Conservation (phyloP, 2,113 vertebrate species). For the Dolichallabes microphthalmus region DNA sequence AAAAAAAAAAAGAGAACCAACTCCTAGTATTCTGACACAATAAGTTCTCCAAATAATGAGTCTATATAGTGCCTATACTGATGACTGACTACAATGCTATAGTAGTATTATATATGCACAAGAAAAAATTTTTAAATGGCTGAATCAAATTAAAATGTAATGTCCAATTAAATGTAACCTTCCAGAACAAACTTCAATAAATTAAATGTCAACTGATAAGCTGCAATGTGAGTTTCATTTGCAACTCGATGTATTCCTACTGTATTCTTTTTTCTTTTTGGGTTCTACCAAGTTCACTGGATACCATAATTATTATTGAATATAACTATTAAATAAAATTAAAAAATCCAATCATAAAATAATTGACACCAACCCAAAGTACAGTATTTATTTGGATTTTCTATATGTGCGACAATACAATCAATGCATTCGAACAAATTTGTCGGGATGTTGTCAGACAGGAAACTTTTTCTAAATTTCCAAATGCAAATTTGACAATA, state of each 20-base stretch:
- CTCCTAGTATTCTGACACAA: not conserved
- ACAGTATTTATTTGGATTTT: too few relatives aligned
- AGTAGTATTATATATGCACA: not conserved
- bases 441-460: not conserved
- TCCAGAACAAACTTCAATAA: not conserved
- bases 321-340: not conserved
- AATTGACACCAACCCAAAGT: not conserved
- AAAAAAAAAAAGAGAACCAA: not conserved
- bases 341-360: not conserved
- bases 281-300: not conserved
- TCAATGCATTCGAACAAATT: not conserved
- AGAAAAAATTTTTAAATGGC: not conserved
- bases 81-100: not conserved
- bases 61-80: not conserved
- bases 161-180: not conserved
- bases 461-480: too few relatives aligned
- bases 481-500: too few relatives aligned
- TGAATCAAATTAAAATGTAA: not conserved
- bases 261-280: not conserved
- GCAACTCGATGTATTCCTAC: not conserved
- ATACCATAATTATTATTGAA: not conserved
- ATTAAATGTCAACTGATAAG: not conserved
- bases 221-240: not conserved
- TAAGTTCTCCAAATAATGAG: too few relatives aligned
- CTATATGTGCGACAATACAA: too few relatives aligned